Evolutionary conservation across 64 coral and sea anemone genomes (phyloP).

Genomic region (Trachythela sp.): DNA sequence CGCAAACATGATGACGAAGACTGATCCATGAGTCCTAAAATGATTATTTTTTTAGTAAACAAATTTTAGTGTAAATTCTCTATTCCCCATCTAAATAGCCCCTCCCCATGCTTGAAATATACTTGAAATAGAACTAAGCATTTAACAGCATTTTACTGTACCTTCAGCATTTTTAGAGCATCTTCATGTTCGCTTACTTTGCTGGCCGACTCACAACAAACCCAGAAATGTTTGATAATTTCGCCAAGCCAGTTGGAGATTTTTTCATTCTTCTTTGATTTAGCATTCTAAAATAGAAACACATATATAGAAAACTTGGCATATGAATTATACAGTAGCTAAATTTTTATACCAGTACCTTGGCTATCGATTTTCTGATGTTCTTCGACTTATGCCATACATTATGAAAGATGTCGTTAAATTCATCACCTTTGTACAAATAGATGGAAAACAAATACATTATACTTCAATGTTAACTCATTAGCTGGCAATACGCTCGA

Average conservation of each 20-base stretch:
- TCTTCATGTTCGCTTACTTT: neutral
- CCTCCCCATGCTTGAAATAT: too few species aligned
- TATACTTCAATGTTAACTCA: too few species aligned
- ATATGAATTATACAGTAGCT: too few species aligned
- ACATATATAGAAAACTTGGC: neutral
- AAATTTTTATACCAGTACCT: neutral
- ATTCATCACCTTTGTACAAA: too few species aligned
- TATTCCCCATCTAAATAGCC: too few species aligned
- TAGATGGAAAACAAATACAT: too few species aligned
- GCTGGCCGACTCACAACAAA: slow-evolving; percentile 29
- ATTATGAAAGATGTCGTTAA: too few species aligned
- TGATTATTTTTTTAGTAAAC: too few species aligned
- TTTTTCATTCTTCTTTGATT: slow-evolving; percentile 36
- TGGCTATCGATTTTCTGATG: neutral
- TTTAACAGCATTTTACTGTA: neutral
- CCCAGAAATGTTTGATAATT: slow-evolving; percentile 51
- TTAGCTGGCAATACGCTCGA: too few species aligned
- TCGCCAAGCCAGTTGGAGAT: slow-evolving; percentile 8
- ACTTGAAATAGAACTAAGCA: too few species aligned
- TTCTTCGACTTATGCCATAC: neutral
- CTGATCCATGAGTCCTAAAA: slow-evolving; percentile 33
- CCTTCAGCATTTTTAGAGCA: neutral
- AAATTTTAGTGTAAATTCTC: too few species aligned
- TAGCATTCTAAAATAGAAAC: slow-evolving; percentile 5
- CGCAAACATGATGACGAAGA: slow-evolving; percentile 43